Percentiles rank a stretch among this genome's conserved stretches.
Conservation (phyloP, 2,888 invertebrate genomes). For the Metopia argyrocephala region DNA sequence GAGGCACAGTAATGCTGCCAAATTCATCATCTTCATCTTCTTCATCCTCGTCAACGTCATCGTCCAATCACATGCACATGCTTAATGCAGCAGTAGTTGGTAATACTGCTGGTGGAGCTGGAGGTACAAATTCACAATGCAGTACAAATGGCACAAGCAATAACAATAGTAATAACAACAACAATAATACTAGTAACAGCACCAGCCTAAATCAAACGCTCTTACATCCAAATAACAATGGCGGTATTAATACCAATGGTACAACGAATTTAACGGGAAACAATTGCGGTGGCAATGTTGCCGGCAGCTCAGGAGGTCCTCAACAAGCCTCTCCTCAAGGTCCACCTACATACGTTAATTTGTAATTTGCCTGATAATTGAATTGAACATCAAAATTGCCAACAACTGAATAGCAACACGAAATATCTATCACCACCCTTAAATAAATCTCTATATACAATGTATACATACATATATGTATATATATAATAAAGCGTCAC, state of each 20-base stretch:
- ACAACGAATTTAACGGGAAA: constrained; percentile 45
- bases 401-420: not conserved
- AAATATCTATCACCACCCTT: constrained; percentile 4
- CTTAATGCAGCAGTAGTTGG: constrained; percentile 64
- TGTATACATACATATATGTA: too few species aligned
- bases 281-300: constrained; percentile 40
- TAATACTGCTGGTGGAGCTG: constrained; percentile 24
- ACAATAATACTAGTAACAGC: constrained; percentile 28
- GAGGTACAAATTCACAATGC: constrained; percentile 47
- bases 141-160: constrained; percentile 53
- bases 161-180: constrained; percentile 37
- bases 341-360: constrained; percentile 96
- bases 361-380: constrained; percentile 75
- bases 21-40: constrained; percentile 77
- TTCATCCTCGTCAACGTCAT: constrained; percentile 75
- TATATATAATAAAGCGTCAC: constrained; percentile 13
- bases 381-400: constrained; percentile 10
- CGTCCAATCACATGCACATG: constrained; percentile 74
- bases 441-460: too few species aligned
- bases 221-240: constrained; percentile 39
- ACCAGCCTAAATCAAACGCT: constrained; percentile 25
- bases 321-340: constrained; percentile 85
- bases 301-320: constrained; percentile 66
- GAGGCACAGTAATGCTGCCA: constrained; percentile 75
- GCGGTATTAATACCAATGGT: constrained; percentile 42